Percentiles rank a stretch among this genome's conserved stretches.
These are phyloP conservation scores for Phymatocera aterrima DNA, from an alignment of 2,888 invertebrate species.

Conservation along the genomic window DNA sequence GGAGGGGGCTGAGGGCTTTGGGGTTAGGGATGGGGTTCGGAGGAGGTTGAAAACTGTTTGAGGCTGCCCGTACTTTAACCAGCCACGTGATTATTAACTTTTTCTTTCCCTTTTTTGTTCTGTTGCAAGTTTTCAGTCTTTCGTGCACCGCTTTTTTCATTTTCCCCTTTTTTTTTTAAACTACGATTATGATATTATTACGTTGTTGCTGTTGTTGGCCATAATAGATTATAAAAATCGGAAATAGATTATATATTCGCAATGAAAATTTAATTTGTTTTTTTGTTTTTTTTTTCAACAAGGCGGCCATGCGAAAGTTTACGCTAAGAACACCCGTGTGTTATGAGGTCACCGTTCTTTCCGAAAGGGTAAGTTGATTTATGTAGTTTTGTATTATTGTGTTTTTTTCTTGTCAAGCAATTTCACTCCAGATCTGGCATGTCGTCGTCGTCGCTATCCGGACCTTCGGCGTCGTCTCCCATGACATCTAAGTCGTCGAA, in stretches of 20 bases:
- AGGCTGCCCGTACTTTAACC: constrained; percentile 49
- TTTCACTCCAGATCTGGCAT: constrained; percentile 85
- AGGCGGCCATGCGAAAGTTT: constrained; percentile 58
- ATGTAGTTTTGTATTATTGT: constrained; percentile 43
- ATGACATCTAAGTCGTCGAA: constrained; percentile 85
- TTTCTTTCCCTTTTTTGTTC: constrained; percentile 49
- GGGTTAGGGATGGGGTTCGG: constrained; percentile 48
- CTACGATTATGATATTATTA: constrained; percentile 51
- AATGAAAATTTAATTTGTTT: constrained; percentile 56
- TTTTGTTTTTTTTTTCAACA: constrained; percentile 46
- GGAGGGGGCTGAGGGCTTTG: constrained; percentile 44
- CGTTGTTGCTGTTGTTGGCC: constrained; percentile 54
- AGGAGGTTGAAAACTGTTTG: constrained; percentile 56
- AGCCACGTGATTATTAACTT: constrained; percentile 52
- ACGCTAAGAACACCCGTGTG: constrained; percentile 56
- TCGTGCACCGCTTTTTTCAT: constrained; percentile 51
- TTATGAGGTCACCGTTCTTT: constrained; percentile 59
- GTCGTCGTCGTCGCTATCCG: constrained; percentile 82
- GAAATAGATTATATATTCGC: constrained; percentile 60
- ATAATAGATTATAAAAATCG: constrained; percentile 53
- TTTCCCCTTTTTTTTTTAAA: constrained; percentile 46
- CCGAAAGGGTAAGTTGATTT: constrained; percentile 55
- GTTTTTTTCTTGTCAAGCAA: constrained; percentile 42
- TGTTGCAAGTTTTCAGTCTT: constrained; percentile 54
- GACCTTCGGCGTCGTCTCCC: constrained; percentile 80